These are phyloP conservation scores for Anastatus disparis DNA, from an alignment of 1,140 invertebrate species.

Conservation along the genomic window DNA sequence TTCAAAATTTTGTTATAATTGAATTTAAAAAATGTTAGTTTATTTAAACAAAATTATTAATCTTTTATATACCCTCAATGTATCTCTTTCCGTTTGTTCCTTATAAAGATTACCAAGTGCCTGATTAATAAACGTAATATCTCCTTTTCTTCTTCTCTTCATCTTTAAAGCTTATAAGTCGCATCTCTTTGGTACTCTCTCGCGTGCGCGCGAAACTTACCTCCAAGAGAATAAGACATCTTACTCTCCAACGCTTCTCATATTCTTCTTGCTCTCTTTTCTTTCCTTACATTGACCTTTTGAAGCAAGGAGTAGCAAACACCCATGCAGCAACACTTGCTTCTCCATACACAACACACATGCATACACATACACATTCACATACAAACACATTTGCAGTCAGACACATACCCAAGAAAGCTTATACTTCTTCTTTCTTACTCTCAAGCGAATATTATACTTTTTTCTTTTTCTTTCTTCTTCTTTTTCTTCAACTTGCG, in stretches of 20 bases:
- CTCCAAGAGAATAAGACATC: slow-evolving; percentile 37
- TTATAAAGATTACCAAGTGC: not conserved
- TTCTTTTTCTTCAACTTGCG: slow-evolving; percentile 42
- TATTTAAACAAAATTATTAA: no score
- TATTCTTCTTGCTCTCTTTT: slow-evolving; percentile 35
- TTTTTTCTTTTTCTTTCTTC: slow-evolving; percentile 37
- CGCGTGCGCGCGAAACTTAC: not conserved
- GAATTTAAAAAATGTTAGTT: no score
- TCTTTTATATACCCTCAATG: no score
- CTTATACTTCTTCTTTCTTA: no score
- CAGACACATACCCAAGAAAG: no score
- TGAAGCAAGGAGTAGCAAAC: not conserved
- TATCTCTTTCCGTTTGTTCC: no score
- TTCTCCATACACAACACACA: no score
- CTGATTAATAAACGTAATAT: slow-evolving; percentile 30
- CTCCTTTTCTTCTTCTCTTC: slow-evolving; percentile 18
- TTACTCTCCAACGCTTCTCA: slow-evolving; percentile 22
- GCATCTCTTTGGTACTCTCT: slow-evolving; percentile 17
- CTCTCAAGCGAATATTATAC: no score
- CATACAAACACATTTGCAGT: no score
- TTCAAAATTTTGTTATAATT: no score
- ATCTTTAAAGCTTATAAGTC: no score
- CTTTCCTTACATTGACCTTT: slow-evolving; percentile 48
- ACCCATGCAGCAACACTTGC: not conserved
- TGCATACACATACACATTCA: no score